Conservation (phyloP, 1,140 invertebrate genomes). For the Pemphigus obesinymphae region DNA sequence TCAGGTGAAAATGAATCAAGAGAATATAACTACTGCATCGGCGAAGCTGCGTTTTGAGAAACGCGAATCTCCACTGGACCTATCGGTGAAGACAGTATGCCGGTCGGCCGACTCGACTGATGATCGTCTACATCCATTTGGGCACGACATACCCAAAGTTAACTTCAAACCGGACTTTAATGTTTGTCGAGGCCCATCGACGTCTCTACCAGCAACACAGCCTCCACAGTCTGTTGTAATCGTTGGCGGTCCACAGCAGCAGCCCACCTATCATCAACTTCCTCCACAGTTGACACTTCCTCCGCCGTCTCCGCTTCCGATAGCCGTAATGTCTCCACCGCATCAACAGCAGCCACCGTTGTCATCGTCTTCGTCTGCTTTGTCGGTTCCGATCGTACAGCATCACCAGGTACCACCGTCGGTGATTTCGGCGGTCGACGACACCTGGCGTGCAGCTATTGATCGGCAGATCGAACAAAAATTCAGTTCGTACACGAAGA, state of each 20-base stretch:
- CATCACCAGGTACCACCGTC: not conserved
- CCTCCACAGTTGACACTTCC: not conserved
- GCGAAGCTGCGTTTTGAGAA: constrained; percentile 51
- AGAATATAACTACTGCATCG: not conserved
- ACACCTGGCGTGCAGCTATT: constrained; percentile 55
- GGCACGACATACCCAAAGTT: constrained; percentile 59
- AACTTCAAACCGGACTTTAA: constrained; percentile 28
- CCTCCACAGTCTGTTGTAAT: constrained; percentile 13
- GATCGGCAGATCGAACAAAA: constrained; percentile 58
- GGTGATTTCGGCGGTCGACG: constrained; percentile 41
- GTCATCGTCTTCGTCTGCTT: not conserved
- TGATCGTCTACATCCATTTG: constrained; percentile 12
- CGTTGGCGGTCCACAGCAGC: constrained; percentile 43
- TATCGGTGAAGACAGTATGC: constrained; percentile 79
- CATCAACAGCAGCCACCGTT: not conserved
- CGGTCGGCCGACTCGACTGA: constrained; percentile 77
- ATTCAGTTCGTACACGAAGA: constrained; percentile 48
- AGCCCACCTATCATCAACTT: not conserved
- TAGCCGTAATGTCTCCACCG: not conserved
- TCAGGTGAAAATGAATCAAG: not conserved
- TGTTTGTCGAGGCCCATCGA: constrained; percentile 7
- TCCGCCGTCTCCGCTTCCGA: not conserved
- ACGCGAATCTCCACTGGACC: constrained; percentile 72
- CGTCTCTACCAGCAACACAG: constrained; percentile 42
- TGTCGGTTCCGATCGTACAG: constrained; percentile 40